phyloP scores from a whole-genome alignment of 2,797 vertebrate species.

The Atherinosoma microstoma region DNA sequence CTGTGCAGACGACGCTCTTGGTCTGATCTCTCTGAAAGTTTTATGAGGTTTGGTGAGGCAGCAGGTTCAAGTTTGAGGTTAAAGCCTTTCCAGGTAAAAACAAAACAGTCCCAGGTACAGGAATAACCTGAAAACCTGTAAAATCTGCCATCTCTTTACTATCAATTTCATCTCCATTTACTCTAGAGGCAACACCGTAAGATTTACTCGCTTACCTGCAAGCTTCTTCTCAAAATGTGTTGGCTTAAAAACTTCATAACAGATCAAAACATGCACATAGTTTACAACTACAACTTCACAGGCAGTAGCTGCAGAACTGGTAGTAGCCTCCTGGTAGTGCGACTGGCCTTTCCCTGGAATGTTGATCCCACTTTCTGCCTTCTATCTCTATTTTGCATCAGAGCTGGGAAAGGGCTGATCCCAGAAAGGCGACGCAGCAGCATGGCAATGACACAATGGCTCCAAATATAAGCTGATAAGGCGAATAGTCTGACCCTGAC shows the following conservation, averaged over 20 bases:
- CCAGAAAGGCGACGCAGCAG: constrained; percentile 40
- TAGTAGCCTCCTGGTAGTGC: not conserved
- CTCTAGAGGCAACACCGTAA: not conserved
- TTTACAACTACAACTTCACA: not conserved
- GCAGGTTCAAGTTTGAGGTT: not conserved
- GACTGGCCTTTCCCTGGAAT: constrained; percentile 30
- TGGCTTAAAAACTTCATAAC: too few species aligned
- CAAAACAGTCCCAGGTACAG: not conserved
- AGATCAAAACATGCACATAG: too few species aligned
- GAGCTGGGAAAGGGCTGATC: constrained; percentile 46
- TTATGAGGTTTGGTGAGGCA: not conserved
- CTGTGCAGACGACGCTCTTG: not conserved
- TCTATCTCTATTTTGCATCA: constrained; percentile 38
- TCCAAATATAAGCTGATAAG: constrained; percentile 62
- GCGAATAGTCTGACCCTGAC: constrained; percentile 54
- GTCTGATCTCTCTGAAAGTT: constrained; percentile 2
- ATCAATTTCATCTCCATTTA: constrained; percentile 9
- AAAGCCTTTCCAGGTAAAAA: not conserved
- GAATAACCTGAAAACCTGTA: not conserved
- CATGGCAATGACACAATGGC: constrained; percentile 33
- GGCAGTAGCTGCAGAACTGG: not conserved
- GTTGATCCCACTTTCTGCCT: constrained; percentile 5
- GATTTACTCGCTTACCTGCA: not conserved
- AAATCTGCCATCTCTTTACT: not conserved
- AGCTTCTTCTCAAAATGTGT: not conserved